Evolutionary conservation across 2,888 invertebrate species (phyloP).

Genomic region (Drosophila paramelanica): DNA sequence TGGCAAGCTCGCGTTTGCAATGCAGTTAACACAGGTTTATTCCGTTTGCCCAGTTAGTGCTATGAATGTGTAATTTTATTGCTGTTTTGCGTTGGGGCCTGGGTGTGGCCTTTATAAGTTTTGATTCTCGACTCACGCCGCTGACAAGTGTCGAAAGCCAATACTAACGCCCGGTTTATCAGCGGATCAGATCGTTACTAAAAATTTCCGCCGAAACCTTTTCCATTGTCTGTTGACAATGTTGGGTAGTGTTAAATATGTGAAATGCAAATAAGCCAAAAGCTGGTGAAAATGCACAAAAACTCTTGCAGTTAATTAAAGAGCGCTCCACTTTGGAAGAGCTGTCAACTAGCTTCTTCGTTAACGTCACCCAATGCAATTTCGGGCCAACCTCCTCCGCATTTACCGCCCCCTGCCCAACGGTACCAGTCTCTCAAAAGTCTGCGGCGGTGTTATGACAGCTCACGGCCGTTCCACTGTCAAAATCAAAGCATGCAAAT

Average conservation of each 20-base stretch:
- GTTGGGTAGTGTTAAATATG: slow-evolving; percentile 9
- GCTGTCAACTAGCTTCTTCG: slow-evolving; percentile 27
- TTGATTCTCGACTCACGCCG: slow-evolving; percentile 34
- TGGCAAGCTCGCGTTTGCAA: slow-evolving; percentile 6
- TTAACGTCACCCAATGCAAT: slow-evolving; percentile 41
- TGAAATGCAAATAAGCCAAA: slow-evolving; percentile 33
- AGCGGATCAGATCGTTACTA: slow-evolving; percentile 18
- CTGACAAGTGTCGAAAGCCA: slow-evolving; percentile 52
- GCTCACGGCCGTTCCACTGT: slow-evolving; percentile 62
- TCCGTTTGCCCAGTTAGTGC: slow-evolving; percentile 16
- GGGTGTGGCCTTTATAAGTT: slow-evolving; percentile 53
- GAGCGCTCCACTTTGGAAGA: slow-evolving; percentile 33
- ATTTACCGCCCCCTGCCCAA: too few relatives aligned
- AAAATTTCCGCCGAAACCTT: slow-evolving; percentile 15
- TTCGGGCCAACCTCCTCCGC: slow-evolving; percentile 16
- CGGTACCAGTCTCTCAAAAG: slow-evolving; percentile 25
- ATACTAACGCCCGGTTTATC: slow-evolving; percentile 7
- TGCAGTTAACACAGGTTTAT: slow-evolving; percentile 17
- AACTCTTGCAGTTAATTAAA: slow-evolving; percentile 46
- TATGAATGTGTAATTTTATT: slow-evolving; percentile 49
- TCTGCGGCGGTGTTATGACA: slow-evolving; percentile 61
- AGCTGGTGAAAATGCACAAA: slow-evolving; percentile 33
- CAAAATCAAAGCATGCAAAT: slow-evolving; percentile 55
- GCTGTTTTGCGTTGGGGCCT: not conserved
- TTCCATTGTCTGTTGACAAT: not conserved